phyloP scores from a whole-genome alignment of 2,797 vertebrate species.

The Parauchenoglanis punctatus region DNA sequence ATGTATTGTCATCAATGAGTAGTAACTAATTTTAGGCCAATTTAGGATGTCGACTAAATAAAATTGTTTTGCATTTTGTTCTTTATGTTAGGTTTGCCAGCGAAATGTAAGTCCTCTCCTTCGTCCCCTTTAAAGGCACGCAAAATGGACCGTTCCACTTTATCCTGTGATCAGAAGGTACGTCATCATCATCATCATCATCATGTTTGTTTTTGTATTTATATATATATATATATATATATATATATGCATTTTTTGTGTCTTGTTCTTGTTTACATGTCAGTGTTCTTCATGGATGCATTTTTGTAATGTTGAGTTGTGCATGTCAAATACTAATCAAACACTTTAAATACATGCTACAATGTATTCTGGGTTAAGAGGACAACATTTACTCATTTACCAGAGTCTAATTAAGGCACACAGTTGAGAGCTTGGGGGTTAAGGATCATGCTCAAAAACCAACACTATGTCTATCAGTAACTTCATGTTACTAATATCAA shows the following conservation, averaged over 20 bases:
- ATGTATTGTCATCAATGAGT: not conserved
- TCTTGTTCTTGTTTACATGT: not conserved
- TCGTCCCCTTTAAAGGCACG: constrained; percentile 79
- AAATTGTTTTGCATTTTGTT: not conserved
- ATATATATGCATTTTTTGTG: too few relatives aligned
- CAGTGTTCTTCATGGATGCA: not conserved
- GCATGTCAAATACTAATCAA: not conserved
- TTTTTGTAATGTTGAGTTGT: not conserved
- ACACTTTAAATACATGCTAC: not conserved
- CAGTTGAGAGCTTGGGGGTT: not conserved
- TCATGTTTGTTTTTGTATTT: not conserved
- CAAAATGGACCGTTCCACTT: constrained; percentile 76
- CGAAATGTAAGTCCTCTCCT: constrained; percentile 81
- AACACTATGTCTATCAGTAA: not conserved
- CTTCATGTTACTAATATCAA: not conserved
- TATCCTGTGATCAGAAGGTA: constrained; percentile 81
- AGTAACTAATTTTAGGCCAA: not conserved
- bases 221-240: not conserved
- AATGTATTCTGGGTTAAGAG: not conserved
- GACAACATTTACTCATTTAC: not conserved
- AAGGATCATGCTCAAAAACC: not conserved
- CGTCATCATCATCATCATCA: not conserved
- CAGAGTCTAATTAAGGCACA: not conserved
- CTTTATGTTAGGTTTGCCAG: constrained; percentile 64
- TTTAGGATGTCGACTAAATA: not conserved